These are phyloP conservation scores for Fragum fragum DNA, from an alignment of 2,888 invertebrate species.

Conservation along the genomic window DNA sequence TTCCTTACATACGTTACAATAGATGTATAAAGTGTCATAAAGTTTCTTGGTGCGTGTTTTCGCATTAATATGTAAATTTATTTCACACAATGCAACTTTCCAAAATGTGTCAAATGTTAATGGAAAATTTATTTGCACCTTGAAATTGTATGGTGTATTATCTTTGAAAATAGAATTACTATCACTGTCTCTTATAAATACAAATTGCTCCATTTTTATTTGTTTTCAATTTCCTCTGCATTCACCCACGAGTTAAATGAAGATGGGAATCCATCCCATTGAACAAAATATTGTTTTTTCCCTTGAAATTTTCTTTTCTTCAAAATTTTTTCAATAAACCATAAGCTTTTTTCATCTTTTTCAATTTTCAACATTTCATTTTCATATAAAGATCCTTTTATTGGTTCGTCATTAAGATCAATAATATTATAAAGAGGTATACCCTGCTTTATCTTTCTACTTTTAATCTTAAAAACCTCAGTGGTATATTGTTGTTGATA, in stretches of 20 bases:
- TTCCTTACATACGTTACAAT: constrained; percentile 49
- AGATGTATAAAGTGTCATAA: constrained; percentile 37
- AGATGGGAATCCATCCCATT: constrained; percentile 44
- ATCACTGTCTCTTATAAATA: constrained; percentile 44
- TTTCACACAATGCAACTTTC: constrained; percentile 53
- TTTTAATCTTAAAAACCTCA: constrained; percentile 49
- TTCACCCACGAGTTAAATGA: constrained; percentile 45
- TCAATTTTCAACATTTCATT: constrained; percentile 43
- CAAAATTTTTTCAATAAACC: constrained; percentile 51
- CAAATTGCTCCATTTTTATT: constrained; percentile 49
- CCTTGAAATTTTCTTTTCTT: constrained; percentile 43
- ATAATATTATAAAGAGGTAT: constrained; percentile 48
- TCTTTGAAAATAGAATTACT: constrained; percentile 42
- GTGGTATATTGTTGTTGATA: constrained; percentile 57
- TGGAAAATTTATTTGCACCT: constrained; percentile 44
- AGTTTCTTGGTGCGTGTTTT: constrained; percentile 18
- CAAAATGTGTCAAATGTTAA: constrained; percentile 51
- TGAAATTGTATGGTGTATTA: constrained; percentile 47
- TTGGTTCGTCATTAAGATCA: constrained; percentile 39
- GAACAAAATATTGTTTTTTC: constrained; percentile 47
- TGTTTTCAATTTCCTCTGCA: constrained; percentile 40
- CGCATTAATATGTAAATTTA: constrained; percentile 26
- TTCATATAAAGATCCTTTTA: constrained; percentile 37
- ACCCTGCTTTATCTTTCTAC: constrained; percentile 44
- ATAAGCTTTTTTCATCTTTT: constrained; percentile 48